Base-by-base conservation (phyloP, 2,113 vertebrate genomes). In the Myodes glareolus region DNA sequence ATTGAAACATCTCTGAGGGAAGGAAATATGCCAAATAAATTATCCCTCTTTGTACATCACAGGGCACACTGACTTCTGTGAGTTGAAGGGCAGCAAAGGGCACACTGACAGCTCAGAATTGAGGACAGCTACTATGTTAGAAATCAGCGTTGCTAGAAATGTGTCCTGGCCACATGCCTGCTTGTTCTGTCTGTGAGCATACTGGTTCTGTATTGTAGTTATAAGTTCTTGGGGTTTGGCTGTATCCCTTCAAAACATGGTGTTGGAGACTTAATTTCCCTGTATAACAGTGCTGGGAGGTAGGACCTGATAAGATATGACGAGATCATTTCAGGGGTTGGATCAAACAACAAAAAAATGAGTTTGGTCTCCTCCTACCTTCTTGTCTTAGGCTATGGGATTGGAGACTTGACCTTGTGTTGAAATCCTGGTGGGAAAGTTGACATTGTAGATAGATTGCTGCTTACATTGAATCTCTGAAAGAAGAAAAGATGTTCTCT, bases 1-100 rank as follows among this genome's bases (percentile, higher is more conserved):
- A 96, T 97, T 90, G 94, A 97, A 97, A 95, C 84, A 94, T 97
- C 84, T 94, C 90, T 85, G 92, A 96, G 87, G 89, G 94, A 94
- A 97, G 31, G 52, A 95, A 91, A 90, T 90, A 65, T 82, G 73
- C 73, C 87, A 45, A 67, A 96, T 95, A 95, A 97, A 96, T 97
- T 91, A 93, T 89, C 29, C 14, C 3, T 88, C 39, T 61, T 77
- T 88, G 21, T 36, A 27, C 7, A 75, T 68, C 81, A 91, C 17
- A 84, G 73, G 87, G 10, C 52, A 70, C 3, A 1, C 4, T 84
- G 87, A 92, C 39, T 58, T 87, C 76, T 63, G 45, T 33, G 29
- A 61, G 42, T 72, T 65, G 39, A 9, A 31, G 58, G 58, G 17
- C 4, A 70, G 47, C 65, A 87, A 11, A 80, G 75, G 78, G 16